Conservation (phyloP, 2,888 invertebrate genomes). For the Micropterix aruncella region DNA sequence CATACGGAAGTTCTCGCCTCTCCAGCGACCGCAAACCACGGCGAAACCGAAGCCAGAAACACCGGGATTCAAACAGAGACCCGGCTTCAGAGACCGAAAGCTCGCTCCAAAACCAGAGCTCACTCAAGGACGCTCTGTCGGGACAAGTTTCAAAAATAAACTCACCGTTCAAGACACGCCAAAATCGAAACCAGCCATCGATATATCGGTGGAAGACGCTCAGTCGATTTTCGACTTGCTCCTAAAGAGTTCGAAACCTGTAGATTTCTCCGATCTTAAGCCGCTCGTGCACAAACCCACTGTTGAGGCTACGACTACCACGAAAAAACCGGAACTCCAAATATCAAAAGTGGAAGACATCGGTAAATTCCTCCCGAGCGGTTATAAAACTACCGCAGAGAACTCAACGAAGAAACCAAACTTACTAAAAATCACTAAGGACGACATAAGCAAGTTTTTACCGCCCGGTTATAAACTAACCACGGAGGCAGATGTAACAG, state of each 20-base stretch:
- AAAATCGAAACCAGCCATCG: conserved; percentile 36
- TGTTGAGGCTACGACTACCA: conserved; percentile 19
- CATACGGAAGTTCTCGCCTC: conserved; percentile 51
- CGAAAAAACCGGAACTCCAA: conserved; percentile 20
- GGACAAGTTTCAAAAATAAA: conserved; percentile 41
- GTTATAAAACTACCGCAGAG: conserved; percentile 33
- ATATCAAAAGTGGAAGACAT: conserved; percentile 32
- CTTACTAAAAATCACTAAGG: conserved; percentile 16
- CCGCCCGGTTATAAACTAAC: conserved; percentile 44
- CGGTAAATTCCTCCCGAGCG: conserved; percentile 46
- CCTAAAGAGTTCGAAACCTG: conserved; percentile 33
- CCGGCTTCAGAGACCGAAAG: conserved; percentile 36
- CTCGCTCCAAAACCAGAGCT: conserved; percentile 21
- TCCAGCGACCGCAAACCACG: conserved; percentile 19
- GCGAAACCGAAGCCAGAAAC: not conserved
- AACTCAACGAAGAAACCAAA: conserved; percentile 18
- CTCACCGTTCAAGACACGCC: conserved; percentile 37
- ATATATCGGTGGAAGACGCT: conserved; percentile 19
- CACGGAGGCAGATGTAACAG: conserved; percentile 21
- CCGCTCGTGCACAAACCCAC: conserved; percentile 51
- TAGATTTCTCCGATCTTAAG: conserved; percentile 44
- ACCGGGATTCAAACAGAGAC: conserved; percentile 43
- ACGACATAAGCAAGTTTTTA: conserved; percentile 46
- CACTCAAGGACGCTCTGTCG: conserved; percentile 36
- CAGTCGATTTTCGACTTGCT: conserved; percentile 26